phyloP scores from a whole-genome alignment of 2,797 vertebrate species.

The Rhinatrema bivittatum region DNA sequence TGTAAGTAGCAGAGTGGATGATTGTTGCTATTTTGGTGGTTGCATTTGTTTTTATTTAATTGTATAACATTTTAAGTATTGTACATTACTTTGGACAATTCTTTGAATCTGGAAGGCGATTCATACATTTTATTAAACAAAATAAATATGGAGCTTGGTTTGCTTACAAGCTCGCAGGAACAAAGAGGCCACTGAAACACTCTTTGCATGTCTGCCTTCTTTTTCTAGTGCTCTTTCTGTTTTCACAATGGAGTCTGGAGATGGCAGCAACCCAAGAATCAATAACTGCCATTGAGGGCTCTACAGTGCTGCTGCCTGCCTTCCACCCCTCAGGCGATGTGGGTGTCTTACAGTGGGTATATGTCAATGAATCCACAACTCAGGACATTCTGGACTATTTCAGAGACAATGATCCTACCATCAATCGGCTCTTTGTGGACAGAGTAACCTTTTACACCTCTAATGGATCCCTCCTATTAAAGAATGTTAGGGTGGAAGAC shows the following conservation, averaged over 20 bases:
- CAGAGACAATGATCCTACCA: fast-evolving
- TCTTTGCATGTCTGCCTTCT: not conserved
- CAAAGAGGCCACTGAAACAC: no score
- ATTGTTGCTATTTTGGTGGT: no score
- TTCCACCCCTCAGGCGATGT: fast-evolving
- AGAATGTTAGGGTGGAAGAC: constrained; percentile 8
- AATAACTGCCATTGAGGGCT: not conserved
- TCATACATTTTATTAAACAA: no score
- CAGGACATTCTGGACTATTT: not conserved
- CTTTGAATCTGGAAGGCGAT: no score
- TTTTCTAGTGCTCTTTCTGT: constrained; percentile 3
- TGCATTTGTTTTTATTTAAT: no score
- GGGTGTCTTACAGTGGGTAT: not conserved
- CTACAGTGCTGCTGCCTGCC: constrained; percentile 12
- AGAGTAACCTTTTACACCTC: constrained; percentile 1
- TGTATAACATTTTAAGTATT: no score
- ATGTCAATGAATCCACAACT: not conserved
- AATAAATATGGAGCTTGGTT: no score
- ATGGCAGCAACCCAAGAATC: fast-evolving
- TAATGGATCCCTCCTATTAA: constrained; percentile 12
- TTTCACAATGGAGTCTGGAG: not conserved
- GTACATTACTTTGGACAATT: no score
- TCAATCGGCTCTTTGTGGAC: fast-evolving
- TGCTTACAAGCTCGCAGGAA: no score
- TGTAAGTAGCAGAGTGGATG: no score